These are phyloP conservation scores for Mustela nigripes DNA, from an alignment of 2,113 vertebrate species.

Conservation along the genomic window DNA sequence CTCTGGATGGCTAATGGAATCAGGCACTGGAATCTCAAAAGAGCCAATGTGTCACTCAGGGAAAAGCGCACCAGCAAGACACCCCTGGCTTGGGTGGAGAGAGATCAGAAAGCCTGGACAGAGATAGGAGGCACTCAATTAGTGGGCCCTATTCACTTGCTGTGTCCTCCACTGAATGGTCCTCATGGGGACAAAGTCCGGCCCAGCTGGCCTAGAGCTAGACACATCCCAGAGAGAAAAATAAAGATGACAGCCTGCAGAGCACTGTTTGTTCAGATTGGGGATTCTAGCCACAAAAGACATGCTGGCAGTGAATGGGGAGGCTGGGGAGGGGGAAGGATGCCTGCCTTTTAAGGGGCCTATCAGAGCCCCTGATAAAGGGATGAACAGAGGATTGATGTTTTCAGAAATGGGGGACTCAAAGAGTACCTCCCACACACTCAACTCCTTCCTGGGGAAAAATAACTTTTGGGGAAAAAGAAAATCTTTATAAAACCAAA, in stretches of 20 bases:
- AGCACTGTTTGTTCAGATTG: neutral
- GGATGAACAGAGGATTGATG: neutral
- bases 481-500: neutral
- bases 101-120: slow-evolving; percentile 8
- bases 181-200: neutral
- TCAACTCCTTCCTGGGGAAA: neutral
- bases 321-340: neutral
- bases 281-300: neutral
- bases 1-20: neutral
- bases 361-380: accelerated
- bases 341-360: neutral
- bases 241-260: neutral
- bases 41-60: neutral
- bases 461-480: neutral
- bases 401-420: neutral
- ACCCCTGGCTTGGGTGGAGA: neutral
- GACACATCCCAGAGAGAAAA: neutral
- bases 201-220: neutral
- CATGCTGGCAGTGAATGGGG: neutral
- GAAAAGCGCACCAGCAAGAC: neutral
- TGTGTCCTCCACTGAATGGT: neutral
- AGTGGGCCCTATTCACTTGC: neutral
- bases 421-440: neutral
- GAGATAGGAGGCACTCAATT: neutral
- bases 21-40: neutral